Evolutionary conservation across 1,140 invertebrate genomes (phyloP), one percentile per base, ranked within the genome.

Genomic region (Anadara kagoshimensis): DNA sequence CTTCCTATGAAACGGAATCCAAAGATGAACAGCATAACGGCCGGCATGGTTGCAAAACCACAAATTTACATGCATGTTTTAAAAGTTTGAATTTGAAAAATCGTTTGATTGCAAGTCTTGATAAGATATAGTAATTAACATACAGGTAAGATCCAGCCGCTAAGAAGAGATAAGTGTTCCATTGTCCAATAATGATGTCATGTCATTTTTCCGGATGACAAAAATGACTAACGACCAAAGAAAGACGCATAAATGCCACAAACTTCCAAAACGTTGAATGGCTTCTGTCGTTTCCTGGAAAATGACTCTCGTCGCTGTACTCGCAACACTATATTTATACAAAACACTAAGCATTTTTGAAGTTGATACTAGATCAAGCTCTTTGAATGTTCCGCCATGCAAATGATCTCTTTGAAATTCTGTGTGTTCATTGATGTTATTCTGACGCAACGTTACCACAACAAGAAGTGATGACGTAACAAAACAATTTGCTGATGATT

Each of bases 181-280:
- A 5, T 29, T 56, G 29, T 63, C 59, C 61, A 29, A 56, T 43
- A n/a, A 44, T 12, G 20, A 11, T n/a, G 20, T 45, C 18, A 47
- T 16, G n/a, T 57, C 29, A 41, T 44, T 51, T 56, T 61, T 56
- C 12, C 18, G 43, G 16, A 43, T 26, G 18, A 71, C 11, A 29
- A 71, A 29, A 18, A 64, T 47, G 45, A 71, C 45, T 26, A 29
- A 71, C 10, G 59, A 63, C 69, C 69, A 71, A 24, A 71, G 24
- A 64, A 71, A 71, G 8, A 71, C n/a, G 43, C 59, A 45, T 29
- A 71, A 24, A 36, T 71, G 69, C 69, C 69, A 71, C 12, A 71
- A 10, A 56, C 59, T 71, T 56, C 69, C 69, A 43, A 71, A 45
- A 22, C 59, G 44, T n/a, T 57, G 45, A 1, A 64, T 44, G 11